Conservation (phyloP, 1,140 invertebrate species). For the Metopolophium dirhodum region DNA sequence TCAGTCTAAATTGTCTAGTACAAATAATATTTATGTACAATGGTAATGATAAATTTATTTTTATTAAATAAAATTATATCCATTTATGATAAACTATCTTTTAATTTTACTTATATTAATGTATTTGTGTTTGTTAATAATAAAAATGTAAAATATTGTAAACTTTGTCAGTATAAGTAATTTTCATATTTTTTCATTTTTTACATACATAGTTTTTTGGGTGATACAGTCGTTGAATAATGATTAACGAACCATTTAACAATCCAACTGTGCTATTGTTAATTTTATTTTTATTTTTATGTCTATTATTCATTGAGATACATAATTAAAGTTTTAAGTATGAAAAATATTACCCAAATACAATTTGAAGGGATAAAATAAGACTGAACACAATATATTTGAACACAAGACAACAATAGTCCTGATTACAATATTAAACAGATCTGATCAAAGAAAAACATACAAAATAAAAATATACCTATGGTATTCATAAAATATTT, state of each 20-base stretch:
- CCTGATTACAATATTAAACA: neutral
- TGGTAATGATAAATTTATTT: neutral
- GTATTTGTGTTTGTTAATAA: neutral
- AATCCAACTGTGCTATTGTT: neutral
- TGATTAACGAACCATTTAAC: neutral
- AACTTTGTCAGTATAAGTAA: neutral
- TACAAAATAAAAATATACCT: neutral
- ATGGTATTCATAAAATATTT: neutral
- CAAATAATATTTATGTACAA: constrained; percentile 11
- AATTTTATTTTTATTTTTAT: neutral
- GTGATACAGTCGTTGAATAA: neutral
- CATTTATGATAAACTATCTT: neutral
- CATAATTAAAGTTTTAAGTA: neutral
- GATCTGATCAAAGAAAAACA: constrained; percentile 15
- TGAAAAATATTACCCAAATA: neutral
- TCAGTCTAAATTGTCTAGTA: constrained; percentile 17
- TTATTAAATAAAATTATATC: neutral
- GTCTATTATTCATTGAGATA: neutral
- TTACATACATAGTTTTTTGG: neutral
- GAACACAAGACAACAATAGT: neutral
- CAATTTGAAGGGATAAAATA: neutral
- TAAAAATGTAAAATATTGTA: neutral
- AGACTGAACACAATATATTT: neutral
- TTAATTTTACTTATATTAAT: neutral
- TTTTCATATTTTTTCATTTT: neutral